Base-by-base conservation (phyloP, 2,797 vertebrate species). In the Mormyrops boulengeri region DNA sequence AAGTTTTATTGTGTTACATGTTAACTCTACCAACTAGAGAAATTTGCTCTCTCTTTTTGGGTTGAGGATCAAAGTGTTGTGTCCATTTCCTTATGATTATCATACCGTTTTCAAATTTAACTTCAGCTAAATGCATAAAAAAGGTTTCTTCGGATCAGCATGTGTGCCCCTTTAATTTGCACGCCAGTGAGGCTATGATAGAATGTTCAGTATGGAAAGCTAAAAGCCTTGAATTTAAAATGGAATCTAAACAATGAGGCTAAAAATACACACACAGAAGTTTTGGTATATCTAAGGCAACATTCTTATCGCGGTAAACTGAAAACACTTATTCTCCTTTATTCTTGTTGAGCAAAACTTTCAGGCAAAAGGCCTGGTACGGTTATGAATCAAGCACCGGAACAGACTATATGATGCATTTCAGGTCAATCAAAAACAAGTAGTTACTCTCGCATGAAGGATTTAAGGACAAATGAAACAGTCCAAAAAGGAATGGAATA, bases 151-250 rank as follows among this genome's bases (percentile, higher is more conserved):
- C 2, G 55, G 9, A 62, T 22, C 7, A 84, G 38, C 41, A n/a
- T 14, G 30, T 19, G 8, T 19, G 57, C 22, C 30, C 89, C 89
- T 92, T 91, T 90, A 90, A 92, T 91, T 89, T 85, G 86, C 89
- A 90, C 60, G 88, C 90, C 90, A 90, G 88, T 89, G 88, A 90
- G 90, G 90, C 86, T 84, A 84, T 91, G 88, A 49, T 88, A 86
- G 87, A 91, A 90, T 89, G 80, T 91, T 85, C 82, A 90, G 89
- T 91, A 69, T 53, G 26, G 12, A 90, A 88, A 91, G 90, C 91
- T 90, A 77, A 91, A 89, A 89, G 90, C 89, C 91, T 92, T 77
- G 91, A 85, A 91, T 89, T 90, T 89, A 89, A 92, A 92, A 91
- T 89, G 90, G 91, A 91, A 91, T 82, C 41, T 91, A 77, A 91